Percentiles rank a stretch among this genome's conserved stretches.
Conservation (phyloP, 2,888 invertebrate genomes). For the Abrostola tripartita region DNA sequence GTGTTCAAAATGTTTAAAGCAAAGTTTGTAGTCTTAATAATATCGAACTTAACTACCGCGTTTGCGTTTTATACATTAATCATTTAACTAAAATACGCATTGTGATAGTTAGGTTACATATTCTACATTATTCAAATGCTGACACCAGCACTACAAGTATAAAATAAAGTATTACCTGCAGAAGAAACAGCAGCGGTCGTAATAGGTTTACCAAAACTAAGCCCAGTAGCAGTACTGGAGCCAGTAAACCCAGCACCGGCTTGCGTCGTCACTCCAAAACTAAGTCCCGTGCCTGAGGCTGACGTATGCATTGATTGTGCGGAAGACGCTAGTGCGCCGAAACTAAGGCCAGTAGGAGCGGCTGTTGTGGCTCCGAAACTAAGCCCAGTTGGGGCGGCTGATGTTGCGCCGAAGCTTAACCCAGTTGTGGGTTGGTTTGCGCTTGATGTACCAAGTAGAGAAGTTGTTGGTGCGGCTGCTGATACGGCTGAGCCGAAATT, state of each 20-base stretch:
- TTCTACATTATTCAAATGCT: too few relatives aligned
- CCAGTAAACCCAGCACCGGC: conserved; percentile 26
- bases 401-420: conserved; percentile 43
- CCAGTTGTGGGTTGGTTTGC: conserved; percentile 30
- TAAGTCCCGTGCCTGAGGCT: conserved; percentile 35
- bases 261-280: conserved; percentile 30
- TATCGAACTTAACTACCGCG: too few relatives aligned
- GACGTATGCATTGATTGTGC: conserved; percentile 35
- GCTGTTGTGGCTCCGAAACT: conserved; percentile 47
- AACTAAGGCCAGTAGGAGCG: conserved; percentile 30
- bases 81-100: too few relatives aligned
- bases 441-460: conserved; percentile 27
- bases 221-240: conserved; percentile 20
- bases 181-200: conserved; percentile 42
- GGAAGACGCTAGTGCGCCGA: conserved; percentile 18
- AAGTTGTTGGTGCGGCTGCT: conserved; percentile 16
- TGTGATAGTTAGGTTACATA: too few relatives aligned
- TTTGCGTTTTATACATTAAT: too few relatives aligned
- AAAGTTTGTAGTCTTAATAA: too few relatives aligned
- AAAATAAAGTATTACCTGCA: conserved; percentile 31
- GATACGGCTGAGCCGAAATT: conserved; percentile 49
- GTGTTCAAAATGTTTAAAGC: too few relatives aligned
- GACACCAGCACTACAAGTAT: too few relatives aligned
- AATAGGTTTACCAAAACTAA: conserved; percentile 53
- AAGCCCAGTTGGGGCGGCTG: conserved; percentile 44